Conservation (phyloP, 2,113 vertebrate species). For the Cathartes aura region DNA sequence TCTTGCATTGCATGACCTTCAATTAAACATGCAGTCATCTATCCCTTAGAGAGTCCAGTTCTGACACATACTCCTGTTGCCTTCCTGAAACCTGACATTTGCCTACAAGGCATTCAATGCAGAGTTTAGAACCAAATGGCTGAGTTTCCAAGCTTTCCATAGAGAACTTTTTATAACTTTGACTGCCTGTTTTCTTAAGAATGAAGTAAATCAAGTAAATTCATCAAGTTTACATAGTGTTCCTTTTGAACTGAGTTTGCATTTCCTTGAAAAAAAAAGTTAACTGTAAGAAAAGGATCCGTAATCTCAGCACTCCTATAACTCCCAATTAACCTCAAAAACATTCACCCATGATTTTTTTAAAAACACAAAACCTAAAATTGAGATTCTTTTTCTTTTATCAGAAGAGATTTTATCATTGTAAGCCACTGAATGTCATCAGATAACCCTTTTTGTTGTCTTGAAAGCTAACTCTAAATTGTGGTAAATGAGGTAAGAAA, state of each 20-base stretch:
- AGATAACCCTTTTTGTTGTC: slow-evolving; percentile 3
- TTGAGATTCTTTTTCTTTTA: neutral
- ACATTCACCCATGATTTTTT: neutral
- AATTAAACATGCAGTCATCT: neutral
- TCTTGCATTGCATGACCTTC: neutral
- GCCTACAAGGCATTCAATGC: neutral
- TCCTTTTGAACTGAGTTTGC: slow-evolving; percentile 21
- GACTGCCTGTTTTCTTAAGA: neutral
- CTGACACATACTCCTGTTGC: neutral
- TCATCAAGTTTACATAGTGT: slow-evolving; percentile 9
- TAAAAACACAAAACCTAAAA: neutral
- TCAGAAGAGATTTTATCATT: neutral
- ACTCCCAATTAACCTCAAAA: slow-evolving; percentile 47
- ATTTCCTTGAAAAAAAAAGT: neutral
- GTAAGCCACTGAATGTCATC: slow-evolving; percentile 9
- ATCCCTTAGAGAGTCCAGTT: neutral
- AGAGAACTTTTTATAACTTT: neutral
- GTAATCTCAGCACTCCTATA: slow-evolving; percentile 23
- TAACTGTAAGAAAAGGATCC: neutral
- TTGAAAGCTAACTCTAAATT: slow-evolving; percentile 8
- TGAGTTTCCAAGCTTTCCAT: neutral
- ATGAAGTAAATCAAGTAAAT: slow-evolving; percentile 23
- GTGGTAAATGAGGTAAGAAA: neutral
- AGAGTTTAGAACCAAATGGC: neutral
- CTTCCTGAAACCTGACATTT: neutral